These are phyloP conservation scores for Drosophila tanythrix DNA, from an alignment of 2,888 invertebrate genomes.

Conservation along the genomic window DNA sequence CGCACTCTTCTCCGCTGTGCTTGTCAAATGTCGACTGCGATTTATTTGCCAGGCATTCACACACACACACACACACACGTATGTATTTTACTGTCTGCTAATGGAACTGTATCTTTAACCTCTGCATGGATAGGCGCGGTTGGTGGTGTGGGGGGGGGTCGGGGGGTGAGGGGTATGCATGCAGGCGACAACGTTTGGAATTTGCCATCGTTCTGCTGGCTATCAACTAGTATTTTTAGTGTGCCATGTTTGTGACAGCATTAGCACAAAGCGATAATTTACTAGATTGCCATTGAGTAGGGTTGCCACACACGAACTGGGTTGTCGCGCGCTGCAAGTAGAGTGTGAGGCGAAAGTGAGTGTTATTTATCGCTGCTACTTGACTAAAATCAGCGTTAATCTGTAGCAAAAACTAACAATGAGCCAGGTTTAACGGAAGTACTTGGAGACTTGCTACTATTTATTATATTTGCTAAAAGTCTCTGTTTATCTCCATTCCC, in stretches of 20 bases:
- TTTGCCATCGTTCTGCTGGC: slow-evolving; percentile 18
- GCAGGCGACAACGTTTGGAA: background rate
- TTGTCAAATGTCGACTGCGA: slow-evolving; percentile 72
- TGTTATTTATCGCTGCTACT: slow-evolving; percentile 44
- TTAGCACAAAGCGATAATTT: slow-evolving; percentile 41
- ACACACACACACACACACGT: slow-evolving; percentile 31
- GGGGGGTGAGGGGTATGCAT: fast-evolving
- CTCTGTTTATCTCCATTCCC: background rate
- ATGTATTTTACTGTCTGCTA: slow-evolving; percentile 71
- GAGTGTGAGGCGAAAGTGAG: background rate
- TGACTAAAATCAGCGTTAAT: slow-evolving; percentile 14
- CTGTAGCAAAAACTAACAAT: background rate
- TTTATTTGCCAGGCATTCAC: slow-evolving; percentile 74
- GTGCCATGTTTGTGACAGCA: slow-evolving; percentile 36
- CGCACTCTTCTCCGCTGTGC: slow-evolving; percentile 42
- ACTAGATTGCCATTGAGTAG: slow-evolving; percentile 50
- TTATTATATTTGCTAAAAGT: background rate
- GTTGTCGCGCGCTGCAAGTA: slow-evolving; percentile 30
- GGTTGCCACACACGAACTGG: slow-evolving; percentile 28
- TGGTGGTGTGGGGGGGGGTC: background rate
- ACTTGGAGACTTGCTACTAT: background rate
- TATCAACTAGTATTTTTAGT: slow-evolving; percentile 38
- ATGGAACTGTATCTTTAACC: slow-evolving; percentile 49
- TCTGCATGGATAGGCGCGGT: background rate
- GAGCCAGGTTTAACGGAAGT: background rate